Evolutionary conservation across 2,888 invertebrate species (phyloP).

Genomic region (Drosophila quasianomalipes): DNA sequence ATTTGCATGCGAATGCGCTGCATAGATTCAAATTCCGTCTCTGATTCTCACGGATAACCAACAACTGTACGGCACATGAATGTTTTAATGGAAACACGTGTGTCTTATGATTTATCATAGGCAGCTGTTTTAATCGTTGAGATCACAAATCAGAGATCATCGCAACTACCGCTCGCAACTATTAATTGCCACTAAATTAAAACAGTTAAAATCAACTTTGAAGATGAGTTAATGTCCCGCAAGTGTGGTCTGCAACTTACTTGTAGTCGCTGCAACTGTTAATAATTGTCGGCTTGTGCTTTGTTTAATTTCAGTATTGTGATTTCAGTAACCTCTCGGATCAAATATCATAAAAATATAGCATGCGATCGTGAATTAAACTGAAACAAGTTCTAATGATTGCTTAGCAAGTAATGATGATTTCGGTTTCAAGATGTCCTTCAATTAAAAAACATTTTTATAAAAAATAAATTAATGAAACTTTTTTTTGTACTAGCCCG

Average conservation of each 20-base stretch:
- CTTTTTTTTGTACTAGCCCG: not conserved
- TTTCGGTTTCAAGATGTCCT: not conserved
- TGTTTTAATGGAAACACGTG: constrained; percentile 52
- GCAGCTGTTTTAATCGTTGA: constrained; percentile 49
- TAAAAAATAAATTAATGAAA: not conserved
- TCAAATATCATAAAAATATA: not conserved
- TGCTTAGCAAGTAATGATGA: not conserved
- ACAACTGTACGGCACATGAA: constrained; percentile 28
- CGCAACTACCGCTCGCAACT: constrained; percentile 7
- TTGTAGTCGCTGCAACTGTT: constrained; percentile 17
- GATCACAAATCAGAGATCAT: constrained; percentile 46
- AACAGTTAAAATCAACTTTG: constrained; percentile 54
- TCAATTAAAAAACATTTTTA: not conserved
- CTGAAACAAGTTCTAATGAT: constrained; percentile 7
- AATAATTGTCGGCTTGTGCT: constrained; percentile 7
- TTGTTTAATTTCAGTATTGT: constrained; percentile 1
- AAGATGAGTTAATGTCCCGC: constrained; percentile 36
- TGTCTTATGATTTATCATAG: constrained; percentile 61
- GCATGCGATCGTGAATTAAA: not conserved
- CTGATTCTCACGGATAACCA: constrained; percentile 60
- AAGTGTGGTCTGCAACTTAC: constrained; percentile 2
- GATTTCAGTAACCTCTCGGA: not conserved
- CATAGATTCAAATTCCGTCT: constrained; percentile 22
- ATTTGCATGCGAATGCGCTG: constrained; percentile 70
- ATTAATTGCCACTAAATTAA: constrained; percentile 54